Percentiles rank a stretch among this genome's conserved stretches.
phyloP scores from a whole-genome alignment of 1,140 invertebrate species.

The Drosophila simulans region DNA sequence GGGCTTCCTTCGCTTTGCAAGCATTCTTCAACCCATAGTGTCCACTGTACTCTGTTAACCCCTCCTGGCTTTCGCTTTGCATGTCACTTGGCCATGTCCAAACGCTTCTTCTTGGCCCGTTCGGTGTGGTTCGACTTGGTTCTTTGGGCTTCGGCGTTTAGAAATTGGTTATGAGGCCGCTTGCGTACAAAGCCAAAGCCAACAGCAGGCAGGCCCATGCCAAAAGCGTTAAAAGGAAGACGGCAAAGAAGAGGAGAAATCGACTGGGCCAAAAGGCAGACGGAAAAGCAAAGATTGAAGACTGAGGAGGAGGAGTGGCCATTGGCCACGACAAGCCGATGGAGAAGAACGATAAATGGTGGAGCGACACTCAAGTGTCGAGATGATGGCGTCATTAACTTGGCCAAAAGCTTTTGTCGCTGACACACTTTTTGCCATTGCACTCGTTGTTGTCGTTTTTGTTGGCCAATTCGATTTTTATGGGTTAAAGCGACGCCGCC shows the following conservation, averaged over 20 bases:
- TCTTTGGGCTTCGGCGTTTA: conserved; percentile 55
- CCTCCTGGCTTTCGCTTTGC: conserved; percentile 42
- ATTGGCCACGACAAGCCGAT: conserved; percentile 18
- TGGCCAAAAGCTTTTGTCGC: conserved; percentile 62
- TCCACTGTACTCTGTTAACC: conserved; percentile 5
- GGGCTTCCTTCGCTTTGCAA: no score
- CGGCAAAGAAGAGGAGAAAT: conserved; percentile 37
- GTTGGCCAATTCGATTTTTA: conserved; percentile 46
- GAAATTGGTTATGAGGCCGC: conserved; percentile 63
- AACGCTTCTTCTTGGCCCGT: conserved; percentile 51
- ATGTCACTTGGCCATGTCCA: conserved; percentile 77
- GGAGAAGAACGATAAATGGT: conserved; percentile 35
- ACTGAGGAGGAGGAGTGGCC: conserved; percentile 6
- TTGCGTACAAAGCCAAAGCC: conserved; percentile 5
- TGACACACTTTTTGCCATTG: conserved; percentile 42
- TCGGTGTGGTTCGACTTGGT: conserved; percentile 30
- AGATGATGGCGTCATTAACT: conserved; percentile 50
- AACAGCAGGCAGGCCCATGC: conserved; percentile 14
- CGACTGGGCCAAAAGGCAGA: conserved; percentile 23
- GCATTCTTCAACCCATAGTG: not conserved
- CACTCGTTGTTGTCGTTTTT: conserved; percentile 28
- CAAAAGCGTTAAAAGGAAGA: conserved; percentile 61
- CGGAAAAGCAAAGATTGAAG: not conserved
- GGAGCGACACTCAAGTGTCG: conserved; percentile 14
- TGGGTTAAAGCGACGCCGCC: conserved; percentile 39